Conservation (phyloP, 2,888 invertebrate genomes). For the Eupeodes latifasciatus region DNA sequence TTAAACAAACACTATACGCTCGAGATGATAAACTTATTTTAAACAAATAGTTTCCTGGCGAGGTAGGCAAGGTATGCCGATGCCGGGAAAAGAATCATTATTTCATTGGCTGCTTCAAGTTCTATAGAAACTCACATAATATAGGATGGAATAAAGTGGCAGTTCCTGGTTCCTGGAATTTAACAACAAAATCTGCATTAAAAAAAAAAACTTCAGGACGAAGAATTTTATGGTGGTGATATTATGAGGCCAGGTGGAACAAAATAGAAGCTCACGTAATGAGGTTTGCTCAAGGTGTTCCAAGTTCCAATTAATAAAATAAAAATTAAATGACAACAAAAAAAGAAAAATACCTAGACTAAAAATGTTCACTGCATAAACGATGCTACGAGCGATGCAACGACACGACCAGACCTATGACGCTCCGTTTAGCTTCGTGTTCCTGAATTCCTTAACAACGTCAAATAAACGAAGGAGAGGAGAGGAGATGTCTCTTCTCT, state of each 20-base stretch:
- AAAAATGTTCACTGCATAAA: neutral
- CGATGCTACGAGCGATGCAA: neutral
- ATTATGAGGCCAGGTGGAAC: neutral
- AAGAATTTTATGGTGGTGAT: neutral
- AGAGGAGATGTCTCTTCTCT: slow-evolving; percentile 1
- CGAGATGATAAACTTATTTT: slow-evolving; percentile 10
- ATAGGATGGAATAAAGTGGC: neutral
- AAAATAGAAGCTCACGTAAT: slow-evolving; percentile 30
- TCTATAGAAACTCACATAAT: neutral
- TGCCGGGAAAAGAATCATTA: slow-evolving; percentile 18
- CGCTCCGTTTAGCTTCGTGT: neutral
- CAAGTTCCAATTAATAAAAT: slow-evolving; percentile 59
- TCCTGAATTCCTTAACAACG: neutral
- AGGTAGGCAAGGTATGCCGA: no score
- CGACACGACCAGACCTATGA: neutral
- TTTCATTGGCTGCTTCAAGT: slow-evolving; percentile 30
- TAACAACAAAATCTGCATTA: neutral
- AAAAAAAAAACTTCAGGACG: neutral
- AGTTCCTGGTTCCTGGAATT: neutral
- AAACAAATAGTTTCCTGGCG: neutral
- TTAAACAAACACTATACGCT: slow-evolving; percentile 39
- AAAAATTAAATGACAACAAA: no score
- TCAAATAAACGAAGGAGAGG: neutral
- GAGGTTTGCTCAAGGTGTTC: slow-evolving; percentile 67
- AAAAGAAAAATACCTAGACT: neutral